Percentiles rank a stretch among this genome's conserved stretches.
phyloP scores from a whole-genome alignment of 2,888 invertebrate genomes.

The Acleris sparsana region DNA sequence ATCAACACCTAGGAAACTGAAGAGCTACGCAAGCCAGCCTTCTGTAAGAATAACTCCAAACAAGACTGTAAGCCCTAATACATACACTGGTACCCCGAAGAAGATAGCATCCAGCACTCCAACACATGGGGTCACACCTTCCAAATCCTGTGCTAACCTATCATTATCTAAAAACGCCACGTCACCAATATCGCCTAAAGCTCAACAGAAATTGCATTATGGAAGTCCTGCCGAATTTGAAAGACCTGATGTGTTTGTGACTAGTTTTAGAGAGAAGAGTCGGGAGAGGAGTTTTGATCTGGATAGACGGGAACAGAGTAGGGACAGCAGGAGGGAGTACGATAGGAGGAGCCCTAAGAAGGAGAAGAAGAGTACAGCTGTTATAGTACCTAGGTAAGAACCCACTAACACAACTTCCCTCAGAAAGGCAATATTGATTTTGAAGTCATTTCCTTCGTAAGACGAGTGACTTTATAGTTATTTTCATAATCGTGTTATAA shows the following conservation, averaged over 20 bases:
- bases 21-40: constrained; percentile 78
- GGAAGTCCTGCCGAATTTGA: constrained; percentile 63
- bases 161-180: constrained; percentile 53
- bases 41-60: constrained; percentile 75
- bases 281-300: constrained; percentile 62
- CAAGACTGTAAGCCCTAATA: constrained; percentile 56
- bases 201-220: constrained; percentile 84
- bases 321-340: constrained; percentile 65
- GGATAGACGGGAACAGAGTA: constrained; percentile 61
- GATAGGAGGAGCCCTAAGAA: constrained; percentile 56
- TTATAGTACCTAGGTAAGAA: constrained; percentile 77
- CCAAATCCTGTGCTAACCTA: constrained; percentile 78
- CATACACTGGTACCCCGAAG: constrained; percentile 56
- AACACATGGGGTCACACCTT: constrained; percentile 71
- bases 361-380: constrained; percentile 71
- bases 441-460: too few species aligned
- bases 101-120: constrained; percentile 73
- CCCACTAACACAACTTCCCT: background rate
- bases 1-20: constrained; percentile 87
- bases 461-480: too few species aligned
- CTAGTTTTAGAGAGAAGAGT: constrained; percentile 68
- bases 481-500: too few species aligned
- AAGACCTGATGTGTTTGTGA: constrained; percentile 72
- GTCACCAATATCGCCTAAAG: constrained; percentile 78
- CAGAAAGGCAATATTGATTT: too few species aligned